Evolutionary conservation across 2,797 vertebrate genomes (phyloP).

Genomic region (Heterohyrax brucei): DNA sequence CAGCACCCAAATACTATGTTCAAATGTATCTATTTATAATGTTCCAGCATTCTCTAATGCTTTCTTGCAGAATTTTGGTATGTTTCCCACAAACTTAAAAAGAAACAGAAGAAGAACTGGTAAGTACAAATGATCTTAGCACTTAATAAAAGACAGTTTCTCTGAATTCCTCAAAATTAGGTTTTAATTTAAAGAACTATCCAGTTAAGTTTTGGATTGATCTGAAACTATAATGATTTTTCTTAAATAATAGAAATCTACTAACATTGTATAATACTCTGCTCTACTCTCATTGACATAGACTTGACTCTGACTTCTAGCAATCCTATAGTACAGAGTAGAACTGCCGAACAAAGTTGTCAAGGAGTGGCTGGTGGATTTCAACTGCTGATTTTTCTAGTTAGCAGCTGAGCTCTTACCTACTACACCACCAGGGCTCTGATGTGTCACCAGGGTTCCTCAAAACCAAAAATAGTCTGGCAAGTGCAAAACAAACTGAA

Average conservation of each 20-base stretch:
- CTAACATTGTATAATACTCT: not conserved
- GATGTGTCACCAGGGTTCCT: no score
- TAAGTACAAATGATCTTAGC: constrained; percentile 62
- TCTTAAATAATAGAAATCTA: constrained; percentile 2
- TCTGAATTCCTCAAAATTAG: not conserved
- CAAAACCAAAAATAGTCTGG: not conserved
- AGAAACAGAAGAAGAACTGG: not conserved
- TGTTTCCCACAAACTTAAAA: not conserved
- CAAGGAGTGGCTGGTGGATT: no score
- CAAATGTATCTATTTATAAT: constrained; percentile 41
- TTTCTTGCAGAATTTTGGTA: constrained; percentile 25
- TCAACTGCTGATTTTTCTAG: no score
- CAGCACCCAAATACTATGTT: constrained; percentile 45
- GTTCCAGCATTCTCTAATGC: constrained; percentile 48
- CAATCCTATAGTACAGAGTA: no score
- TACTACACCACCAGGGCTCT: no score
- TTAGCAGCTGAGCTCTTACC: no score
- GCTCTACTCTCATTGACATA: no score
- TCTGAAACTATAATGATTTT: constrained; percentile 42
- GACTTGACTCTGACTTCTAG: no score
- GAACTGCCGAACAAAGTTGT: no score
- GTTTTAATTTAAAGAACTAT: constrained; percentile 70
- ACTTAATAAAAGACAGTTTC: constrained; percentile 5
- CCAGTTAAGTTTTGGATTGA: constrained; percentile 44
- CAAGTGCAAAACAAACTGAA: constrained; percentile 4